These are phyloP conservation scores for Colostygia pectinataria DNA, from an alignment of 2,888 invertebrate genomes.

Conservation along the genomic window DNA sequence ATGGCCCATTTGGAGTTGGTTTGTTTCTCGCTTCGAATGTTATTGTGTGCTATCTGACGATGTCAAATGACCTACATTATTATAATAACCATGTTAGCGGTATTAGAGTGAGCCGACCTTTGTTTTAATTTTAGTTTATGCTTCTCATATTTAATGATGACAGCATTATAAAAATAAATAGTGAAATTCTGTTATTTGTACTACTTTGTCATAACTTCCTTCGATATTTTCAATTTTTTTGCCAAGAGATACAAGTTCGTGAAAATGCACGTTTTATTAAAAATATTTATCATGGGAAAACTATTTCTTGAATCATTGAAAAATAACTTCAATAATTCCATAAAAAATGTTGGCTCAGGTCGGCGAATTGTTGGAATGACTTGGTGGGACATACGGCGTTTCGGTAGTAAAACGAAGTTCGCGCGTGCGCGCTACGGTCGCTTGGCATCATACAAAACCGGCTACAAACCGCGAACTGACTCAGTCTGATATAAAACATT, in stretches of 20 bases:
- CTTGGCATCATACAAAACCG: constrained; percentile 74
- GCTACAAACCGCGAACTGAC: constrained; percentile 70
- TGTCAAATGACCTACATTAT: constrained; percentile 48
- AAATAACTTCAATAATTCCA: constrained; percentile 42
- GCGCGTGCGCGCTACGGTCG: constrained; percentile 73
- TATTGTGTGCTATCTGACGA: constrained; percentile 35
- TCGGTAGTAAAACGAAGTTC: constrained; percentile 40
- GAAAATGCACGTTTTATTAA: constrained; percentile 43
- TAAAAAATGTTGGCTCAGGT: constrained; percentile 65
- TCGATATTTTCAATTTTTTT: constrained; percentile 33
- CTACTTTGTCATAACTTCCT: constrained; percentile 31
- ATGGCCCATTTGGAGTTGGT: no score
- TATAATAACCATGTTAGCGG: constrained; percentile 40
- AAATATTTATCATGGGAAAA: constrained; percentile 66
- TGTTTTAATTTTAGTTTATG: constrained; percentile 8
- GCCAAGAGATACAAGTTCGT: constrained; percentile 45
- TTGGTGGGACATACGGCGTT: constrained; percentile 54
- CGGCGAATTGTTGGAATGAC: constrained; percentile 68
- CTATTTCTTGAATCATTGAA: constrained; percentile 70
- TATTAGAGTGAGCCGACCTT: constrained; percentile 23
- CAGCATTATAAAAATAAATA: constrained; percentile 24
- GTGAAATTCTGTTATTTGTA: constrained; percentile 15
- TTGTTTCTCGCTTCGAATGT: constrained; percentile 42
- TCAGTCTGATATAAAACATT: constrained; percentile 80
- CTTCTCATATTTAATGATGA: constrained; percentile 8